phyloP scores from a whole-genome alignment of 2,888 invertebrate species.

The Yponomeuta cagnagella region DNA sequence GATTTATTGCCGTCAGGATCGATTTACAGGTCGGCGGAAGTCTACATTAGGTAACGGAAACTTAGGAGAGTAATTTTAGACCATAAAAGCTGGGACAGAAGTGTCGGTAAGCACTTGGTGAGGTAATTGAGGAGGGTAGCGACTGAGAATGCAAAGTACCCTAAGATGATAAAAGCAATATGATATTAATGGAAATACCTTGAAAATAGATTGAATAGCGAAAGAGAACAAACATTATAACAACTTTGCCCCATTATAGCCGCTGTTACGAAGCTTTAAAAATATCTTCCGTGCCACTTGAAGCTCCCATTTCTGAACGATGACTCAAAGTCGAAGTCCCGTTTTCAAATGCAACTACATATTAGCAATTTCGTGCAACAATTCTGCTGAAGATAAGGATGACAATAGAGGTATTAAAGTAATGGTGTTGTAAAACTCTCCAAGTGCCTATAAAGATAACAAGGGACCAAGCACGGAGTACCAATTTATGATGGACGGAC shows the following conservation, averaged over 20 bases:
- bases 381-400: conserved; percentile 2
- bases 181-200: not conserved
- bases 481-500: conserved; percentile 56
- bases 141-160: not conserved
- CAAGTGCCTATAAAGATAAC: conserved; percentile 62
- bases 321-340: not conserved
- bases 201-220: not conserved
- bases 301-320: conserved; percentile 3
- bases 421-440: conserved; percentile 31
- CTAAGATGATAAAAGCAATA: not conserved
- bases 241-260: not conserved
- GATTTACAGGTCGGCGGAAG: conserved; percentile 64
- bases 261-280: conserved; percentile 2
- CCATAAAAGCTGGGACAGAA: conserved; percentile 39
- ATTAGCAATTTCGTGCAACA: not conserved
- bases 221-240: not conserved
- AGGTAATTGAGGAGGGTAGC: conserved; percentile 42
- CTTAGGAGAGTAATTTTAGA: conserved; percentile 53
- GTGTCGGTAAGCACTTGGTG: conserved; percentile 31
- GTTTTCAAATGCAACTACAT: not conserved
- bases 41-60: conserved; percentile 62
- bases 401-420: conserved; percentile 6
- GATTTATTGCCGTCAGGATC: conserved; percentile 65
- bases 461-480: conserved; percentile 54
- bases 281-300: not conserved